Evolutionary conservation across 2,797 vertebrate genomes (phyloP).

Genomic region (Rhinella marina): DNA sequence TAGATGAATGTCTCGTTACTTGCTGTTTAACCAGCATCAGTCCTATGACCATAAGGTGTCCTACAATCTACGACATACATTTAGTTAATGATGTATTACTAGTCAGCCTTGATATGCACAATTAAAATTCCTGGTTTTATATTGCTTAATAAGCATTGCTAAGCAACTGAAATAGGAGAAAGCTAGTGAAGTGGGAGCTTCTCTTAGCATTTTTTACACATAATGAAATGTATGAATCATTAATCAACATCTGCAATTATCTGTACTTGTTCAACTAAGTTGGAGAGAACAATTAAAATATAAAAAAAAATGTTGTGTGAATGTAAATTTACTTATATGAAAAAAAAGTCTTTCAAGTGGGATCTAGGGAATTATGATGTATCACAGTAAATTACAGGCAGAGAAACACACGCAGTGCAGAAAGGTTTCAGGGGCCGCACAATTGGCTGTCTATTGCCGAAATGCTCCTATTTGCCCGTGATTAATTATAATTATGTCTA

Average conservation of each 20-base stretch:
- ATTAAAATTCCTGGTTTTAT: constrained; percentile 53
- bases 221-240: constrained; percentile 63
- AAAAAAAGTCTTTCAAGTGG: constrained; percentile 49
- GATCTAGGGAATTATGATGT: constrained; percentile 55
- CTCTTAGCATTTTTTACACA: constrained; percentile 61
- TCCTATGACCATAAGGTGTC: constrained; percentile 42
- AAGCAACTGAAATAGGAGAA: constrained; percentile 57
- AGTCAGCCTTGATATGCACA: constrained; percentile 53
- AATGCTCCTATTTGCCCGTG: constrained; percentile 41
- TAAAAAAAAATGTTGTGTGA: constrained; percentile 43
- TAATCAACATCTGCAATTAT: constrained; percentile 63
- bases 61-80: constrained; percentile 50
- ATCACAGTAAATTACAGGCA: constrained; percentile 54
- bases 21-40: constrained; percentile 31
- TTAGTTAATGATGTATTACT: constrained; percentile 58
- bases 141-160: constrained; percentile 62
- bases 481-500: constrained; percentile 53
- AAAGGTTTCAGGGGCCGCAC: constrained; percentile 30
- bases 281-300: constrained; percentile 59
- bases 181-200: constrained; percentile 56
- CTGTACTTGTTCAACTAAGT: constrained; percentile 61
- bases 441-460: constrained; percentile 39
- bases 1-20: constrained; percentile 33
- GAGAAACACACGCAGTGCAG: constrained; percentile 24
- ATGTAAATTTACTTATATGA: constrained; percentile 54